phyloP scores from a whole-genome alignment of 2,888 invertebrate genomes.

The Andrena bucephala region DNA sequence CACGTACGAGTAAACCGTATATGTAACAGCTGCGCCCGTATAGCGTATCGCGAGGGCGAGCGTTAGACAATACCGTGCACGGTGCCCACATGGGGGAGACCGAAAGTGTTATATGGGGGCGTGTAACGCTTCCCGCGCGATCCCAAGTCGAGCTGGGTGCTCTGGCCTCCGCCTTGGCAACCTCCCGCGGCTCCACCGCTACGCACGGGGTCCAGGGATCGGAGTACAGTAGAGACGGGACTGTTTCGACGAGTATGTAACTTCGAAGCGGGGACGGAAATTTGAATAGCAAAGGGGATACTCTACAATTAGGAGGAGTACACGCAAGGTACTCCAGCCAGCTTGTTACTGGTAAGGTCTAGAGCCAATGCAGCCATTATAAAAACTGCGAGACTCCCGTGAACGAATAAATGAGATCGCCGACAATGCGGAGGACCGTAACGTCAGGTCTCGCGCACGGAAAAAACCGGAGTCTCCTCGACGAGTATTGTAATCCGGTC shows the following conservation, averaged over 20 bases:
- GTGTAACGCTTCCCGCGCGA: conserved; percentile 44
- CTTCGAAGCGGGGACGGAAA: background rate
- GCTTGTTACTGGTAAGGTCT: too few species aligned
- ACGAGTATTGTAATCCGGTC: conserved; percentile 10
- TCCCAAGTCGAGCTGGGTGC: conserved; percentile 23
- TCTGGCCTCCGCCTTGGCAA: background rate
- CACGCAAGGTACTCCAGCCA: too few species aligned
- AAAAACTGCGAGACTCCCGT: too few species aligned
- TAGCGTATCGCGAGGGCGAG: conserved; percentile 66
- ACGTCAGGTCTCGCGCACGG: background rate
- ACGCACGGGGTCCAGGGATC: background rate
- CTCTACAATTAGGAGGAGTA: too few species aligned
- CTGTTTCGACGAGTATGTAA: too few species aligned
- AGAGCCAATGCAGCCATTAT: too few species aligned
- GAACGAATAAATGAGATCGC: too few species aligned
- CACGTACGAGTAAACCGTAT: conserved; percentile 50
- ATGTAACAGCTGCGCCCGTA: conserved; percentile 78
- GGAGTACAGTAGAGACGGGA: too few species aligned
- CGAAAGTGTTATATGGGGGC: conserved; percentile 67
- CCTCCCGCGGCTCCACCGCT: background rate
- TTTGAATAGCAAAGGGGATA: too few species aligned
- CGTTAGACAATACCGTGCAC: conserved; percentile 70
- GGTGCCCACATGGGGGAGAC: conserved; percentile 60
- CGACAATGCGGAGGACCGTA: background rate
- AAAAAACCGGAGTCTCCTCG: conserved; percentile 10